Percentiles rank a stretch among this genome's conserved stretches.
Conservation (phyloP, 2,113 vertebrate genomes). For the Chionomys nivalis region DNA sequence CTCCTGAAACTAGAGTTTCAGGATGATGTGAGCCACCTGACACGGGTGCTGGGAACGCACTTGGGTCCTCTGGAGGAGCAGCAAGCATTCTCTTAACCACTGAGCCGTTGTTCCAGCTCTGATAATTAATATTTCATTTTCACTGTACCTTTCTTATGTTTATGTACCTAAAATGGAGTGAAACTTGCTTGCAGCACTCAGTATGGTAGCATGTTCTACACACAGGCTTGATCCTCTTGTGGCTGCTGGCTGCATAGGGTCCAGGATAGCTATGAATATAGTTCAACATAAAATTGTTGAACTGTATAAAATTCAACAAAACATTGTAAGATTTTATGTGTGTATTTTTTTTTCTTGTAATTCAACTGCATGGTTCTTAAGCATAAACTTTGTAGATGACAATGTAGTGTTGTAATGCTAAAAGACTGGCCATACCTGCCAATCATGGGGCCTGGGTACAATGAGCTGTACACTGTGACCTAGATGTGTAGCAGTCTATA, state of each 20-base stretch:
- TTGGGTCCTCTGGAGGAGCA: not conserved
- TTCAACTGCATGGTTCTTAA: not conserved
- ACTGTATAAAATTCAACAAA: not conserved
- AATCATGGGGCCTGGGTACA: not conserved
- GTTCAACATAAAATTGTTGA: not conserved
- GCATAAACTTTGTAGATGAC: not conserved
- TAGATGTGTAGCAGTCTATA: not conserved
- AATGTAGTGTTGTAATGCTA: not conserved
- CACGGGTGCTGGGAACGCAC: not conserved
- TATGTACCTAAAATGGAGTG: not conserved
- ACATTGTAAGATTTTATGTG: not conserved
- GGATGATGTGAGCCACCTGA: too few relatives aligned
- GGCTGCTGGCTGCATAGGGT: not conserved
- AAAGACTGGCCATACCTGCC: not conserved
- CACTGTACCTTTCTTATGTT: not conserved
- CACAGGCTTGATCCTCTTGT: not conserved
- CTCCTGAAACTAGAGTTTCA: not conserved
- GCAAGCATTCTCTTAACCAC: not conserved
- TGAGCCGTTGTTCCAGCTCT: not conserved
- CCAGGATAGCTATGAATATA: not conserved
- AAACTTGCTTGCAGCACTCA: not conserved
- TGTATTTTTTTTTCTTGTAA: not conserved
- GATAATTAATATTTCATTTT: not conserved
- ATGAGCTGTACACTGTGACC: not conserved
- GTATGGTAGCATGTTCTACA: not conserved